These are phyloP conservation scores for Podarcis siculus DNA, from an alignment of 2,797 vertebrate genomes.

Conservation along the genomic window DNA sequence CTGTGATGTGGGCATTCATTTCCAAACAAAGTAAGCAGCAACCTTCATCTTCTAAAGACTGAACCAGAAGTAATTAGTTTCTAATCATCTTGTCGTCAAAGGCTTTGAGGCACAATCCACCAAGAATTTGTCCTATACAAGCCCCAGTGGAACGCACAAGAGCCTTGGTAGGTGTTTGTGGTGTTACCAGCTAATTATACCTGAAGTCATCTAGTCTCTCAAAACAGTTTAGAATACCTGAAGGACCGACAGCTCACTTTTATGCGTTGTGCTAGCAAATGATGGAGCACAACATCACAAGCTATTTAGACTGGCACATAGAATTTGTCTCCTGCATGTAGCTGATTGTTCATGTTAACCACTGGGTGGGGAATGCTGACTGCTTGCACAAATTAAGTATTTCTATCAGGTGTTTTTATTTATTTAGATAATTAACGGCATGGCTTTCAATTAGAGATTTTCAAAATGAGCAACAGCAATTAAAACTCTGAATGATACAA, in stretches of 20 bases:
- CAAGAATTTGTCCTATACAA: not conserved
- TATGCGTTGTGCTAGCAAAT: not conserved
- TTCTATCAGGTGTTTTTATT: not conserved
- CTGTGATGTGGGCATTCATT: not conserved
- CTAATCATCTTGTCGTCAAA: not conserved
- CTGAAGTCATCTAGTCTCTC: not conserved
- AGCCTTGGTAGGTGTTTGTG: not conserved
- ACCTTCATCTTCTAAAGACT: conserved; percentile 34
- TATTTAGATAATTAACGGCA: not conserved
- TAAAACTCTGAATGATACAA: not conserved
- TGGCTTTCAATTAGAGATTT: not conserved
- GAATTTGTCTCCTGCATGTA: not conserved
- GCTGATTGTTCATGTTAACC: not conserved
- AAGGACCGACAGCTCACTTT: not conserved
- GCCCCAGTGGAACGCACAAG: not conserved
- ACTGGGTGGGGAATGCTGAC: not conserved
- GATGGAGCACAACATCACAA: not conserved
- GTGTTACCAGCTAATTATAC: conserved; percentile 13
- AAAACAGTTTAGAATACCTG: conserved; percentile 3
- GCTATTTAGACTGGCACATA: not conserved
- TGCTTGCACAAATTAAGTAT: not conserved
- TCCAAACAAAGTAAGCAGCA: not conserved
- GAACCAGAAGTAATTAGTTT: conserved; percentile 19
- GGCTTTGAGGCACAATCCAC: not conserved
- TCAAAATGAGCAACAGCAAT: not conserved